Evolutionary conservation across 2,113 vertebrate genomes (phyloP), one percentile per base, ranked within the genome.

Genomic region (Rana temporaria): DNA sequence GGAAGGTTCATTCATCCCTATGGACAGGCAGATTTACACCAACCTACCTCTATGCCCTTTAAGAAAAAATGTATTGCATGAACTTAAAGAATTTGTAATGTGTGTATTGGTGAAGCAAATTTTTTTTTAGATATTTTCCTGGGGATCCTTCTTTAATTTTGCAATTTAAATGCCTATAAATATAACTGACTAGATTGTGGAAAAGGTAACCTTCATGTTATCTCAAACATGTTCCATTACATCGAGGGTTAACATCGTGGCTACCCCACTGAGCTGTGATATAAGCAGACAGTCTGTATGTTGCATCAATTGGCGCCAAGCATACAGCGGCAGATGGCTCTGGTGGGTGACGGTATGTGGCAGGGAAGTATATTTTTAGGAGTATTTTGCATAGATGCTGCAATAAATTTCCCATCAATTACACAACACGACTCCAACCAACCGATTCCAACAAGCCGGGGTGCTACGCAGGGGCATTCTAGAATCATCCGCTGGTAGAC

Each of bases 241-340:
- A 12, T 57, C 15, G 34, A 38, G 55, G 30, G 71, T 74, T 74
- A 62, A 60, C n/a, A 42, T 19, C 9, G 30, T 22, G 57, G 72
- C 57, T 42, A n/a, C 72, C 32, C 72, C 15, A 22, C 56, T 16
- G n/a, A 56, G 55, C 19, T 38, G 34, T 78, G 60, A 65, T 22
- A 30, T 53, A 65, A 52, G 34, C 9, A 26, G 6, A 30, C 19
- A 9, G 38, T 55, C 48, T 4, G 24, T 26, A 30, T 15, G 30
- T 63, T 30, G 16, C 20, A 24, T 9, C 14, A 20, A 71, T 53
- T 78, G 60, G 60, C n/a, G 60, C 69, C 19, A 16, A 20, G 16
- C 69, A 18, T 22, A 22, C 69, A 17, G 24, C 12, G 52, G 38
- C 75, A 78, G 75, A 66, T 78, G 75, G 62, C 62, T 24, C n/a